These are phyloP conservation scores for Drosophila persimilis DNA, from an alignment of 1,140 invertebrate genomes.

Conservation along the genomic window DNA sequence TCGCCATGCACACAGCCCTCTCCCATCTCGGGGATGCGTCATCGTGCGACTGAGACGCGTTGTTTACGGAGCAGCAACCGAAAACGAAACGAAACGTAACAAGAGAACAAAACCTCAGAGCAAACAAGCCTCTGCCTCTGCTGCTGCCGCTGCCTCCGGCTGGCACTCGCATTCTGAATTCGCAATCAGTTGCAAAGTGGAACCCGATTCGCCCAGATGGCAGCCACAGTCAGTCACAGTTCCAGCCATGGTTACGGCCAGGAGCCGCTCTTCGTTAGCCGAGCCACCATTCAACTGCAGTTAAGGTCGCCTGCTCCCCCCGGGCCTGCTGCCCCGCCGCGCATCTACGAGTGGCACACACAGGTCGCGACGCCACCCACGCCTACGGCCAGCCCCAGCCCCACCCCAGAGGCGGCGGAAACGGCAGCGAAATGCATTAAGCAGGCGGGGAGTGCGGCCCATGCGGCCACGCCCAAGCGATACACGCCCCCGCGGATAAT, in stretches of 20 bases:
- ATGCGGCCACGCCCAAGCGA: constrained; percentile 42
- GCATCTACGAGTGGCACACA: constrained; percentile 70
- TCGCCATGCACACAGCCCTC: constrained; percentile 9
- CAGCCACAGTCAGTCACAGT: constrained; percentile 42
- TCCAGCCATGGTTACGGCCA: constrained; percentile 9
- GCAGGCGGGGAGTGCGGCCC: constrained; percentile 1
- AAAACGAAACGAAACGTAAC: constrained; percentile 39
- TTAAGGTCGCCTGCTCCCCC: background rate
- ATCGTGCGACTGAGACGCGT: constrained; percentile 43
- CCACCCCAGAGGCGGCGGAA: constrained; percentile 8
- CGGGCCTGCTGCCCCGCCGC: constrained; percentile 1
- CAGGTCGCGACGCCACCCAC: constrained; percentile 35
- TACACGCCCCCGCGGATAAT: constrained; percentile 56
- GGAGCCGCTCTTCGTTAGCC: constrained; percentile 62
- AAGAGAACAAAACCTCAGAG: constrained; percentile 61
- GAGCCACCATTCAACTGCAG: constrained; percentile 59
- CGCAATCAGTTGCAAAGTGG: constrained; percentile 60
- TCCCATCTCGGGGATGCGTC: constrained; percentile 20
- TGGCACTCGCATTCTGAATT: constrained; percentile 40
- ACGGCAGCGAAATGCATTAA: constrained; percentile 23
- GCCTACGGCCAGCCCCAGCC: background rate
- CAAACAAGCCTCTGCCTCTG: constrained; percentile 32
- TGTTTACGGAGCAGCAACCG: constrained; percentile 49
- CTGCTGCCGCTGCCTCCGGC: constrained; percentile 21
- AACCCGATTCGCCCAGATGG: constrained; percentile 69